Conservation (phyloP, 2,797 vertebrate species). For the Siniperca undulata region DNA sequence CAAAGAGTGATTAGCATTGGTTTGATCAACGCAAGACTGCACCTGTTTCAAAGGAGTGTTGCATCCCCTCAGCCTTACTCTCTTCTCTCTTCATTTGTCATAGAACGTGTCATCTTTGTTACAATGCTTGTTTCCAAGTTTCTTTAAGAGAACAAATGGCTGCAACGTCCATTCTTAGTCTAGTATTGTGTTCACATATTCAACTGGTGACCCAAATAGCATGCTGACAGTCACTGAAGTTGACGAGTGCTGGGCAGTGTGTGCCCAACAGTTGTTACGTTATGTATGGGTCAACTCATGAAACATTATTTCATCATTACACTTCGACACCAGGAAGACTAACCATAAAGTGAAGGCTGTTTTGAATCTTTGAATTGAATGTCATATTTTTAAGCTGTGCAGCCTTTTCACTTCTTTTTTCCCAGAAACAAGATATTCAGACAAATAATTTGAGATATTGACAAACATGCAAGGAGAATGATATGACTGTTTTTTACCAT, state of each 20-base stretch:
- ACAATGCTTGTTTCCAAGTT: slow-evolving; percentile 9
- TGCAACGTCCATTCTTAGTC: slow-evolving; percentile 18
- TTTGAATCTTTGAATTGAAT: slow-evolving; percentile 28
- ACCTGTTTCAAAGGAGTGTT: not conserved
- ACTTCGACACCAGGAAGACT: slow-evolving; percentile 21
- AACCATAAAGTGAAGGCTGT: slow-evolving; percentile 7
- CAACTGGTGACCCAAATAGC: slow-evolving; percentile 28
- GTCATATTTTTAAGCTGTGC: slow-evolving; percentile 15
- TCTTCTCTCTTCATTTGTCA: not conserved
- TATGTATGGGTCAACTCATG: slow-evolving; percentile 17
- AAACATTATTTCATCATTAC: slow-evolving; percentile 45
- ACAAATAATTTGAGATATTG: slow-evolving; percentile 13
- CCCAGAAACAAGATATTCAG: not conserved
- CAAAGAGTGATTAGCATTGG: slow-evolving; percentile 28
- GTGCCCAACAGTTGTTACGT: slow-evolving; percentile 13
- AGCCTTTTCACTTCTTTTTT: slow-evolving; percentile 14
- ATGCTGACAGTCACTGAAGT: slow-evolving; percentile 37
- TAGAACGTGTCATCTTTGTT: slow-evolving; percentile 17
- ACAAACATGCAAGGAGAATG: not conserved
- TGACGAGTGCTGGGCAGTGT: not conserved
- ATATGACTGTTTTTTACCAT: not conserved
- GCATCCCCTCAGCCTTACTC: not conserved
- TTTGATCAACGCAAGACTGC: slow-evolving; percentile 17
- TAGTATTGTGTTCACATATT: slow-evolving; percentile 37
- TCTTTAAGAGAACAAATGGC: slow-evolving; percentile 20